A percentile compares a stretch with the other conserved stretches of the same genome.
phyloP scores from a whole-genome alignment of 2,113 vertebrate species.

The Boulengeromyrus knoepffleri region DNA sequence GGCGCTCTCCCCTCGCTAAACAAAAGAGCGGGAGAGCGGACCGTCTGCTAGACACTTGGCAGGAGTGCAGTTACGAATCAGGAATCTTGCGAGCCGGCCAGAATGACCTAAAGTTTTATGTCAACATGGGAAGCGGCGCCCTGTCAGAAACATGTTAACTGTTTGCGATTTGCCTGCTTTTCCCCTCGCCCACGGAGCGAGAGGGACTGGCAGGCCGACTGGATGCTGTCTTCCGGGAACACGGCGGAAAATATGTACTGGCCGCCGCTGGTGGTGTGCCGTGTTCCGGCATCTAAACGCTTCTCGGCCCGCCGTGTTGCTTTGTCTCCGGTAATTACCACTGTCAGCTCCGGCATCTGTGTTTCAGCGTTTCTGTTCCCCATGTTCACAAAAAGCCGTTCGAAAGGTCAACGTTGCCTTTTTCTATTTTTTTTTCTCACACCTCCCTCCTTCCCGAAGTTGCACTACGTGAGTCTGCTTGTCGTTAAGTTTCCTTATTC shows the following conservation, averaged over 20 bases:
- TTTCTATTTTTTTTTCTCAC: background rate
- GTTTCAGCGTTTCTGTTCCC: slow-evolving; percentile 21
- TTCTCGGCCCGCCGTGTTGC: slow-evolving; percentile 16
- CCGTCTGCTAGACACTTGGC: background rate
- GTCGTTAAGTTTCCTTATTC: slow-evolving; percentile 26
- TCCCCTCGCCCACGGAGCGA: background rate
- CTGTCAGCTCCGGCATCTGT: slow-evolving; percentile 19
- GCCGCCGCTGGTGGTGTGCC: background rate
- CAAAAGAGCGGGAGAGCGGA: background rate
- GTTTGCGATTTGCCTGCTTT: background rate
- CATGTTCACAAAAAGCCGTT: slow-evolving; percentile 28
- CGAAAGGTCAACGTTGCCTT: slow-evolving; percentile 24
- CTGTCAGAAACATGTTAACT: background rate
- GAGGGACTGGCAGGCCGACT: background rate
- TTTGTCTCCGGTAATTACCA: slow-evolving; percentile 30
- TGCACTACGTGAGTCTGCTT: slow-evolving; percentile 22
- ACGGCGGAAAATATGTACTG: background rate
- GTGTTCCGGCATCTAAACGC: slow-evolving; percentile 12
- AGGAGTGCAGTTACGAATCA: background rate
- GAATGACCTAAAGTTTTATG: background rate
- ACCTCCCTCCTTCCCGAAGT: background rate
- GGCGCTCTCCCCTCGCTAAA: background rate
- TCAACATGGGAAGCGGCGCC: background rate
- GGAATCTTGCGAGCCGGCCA: background rate
- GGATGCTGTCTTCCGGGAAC: background rate